Base-by-base conservation (phyloP, 2,797 vertebrate species). In the Telmatherina bonti region DNA sequence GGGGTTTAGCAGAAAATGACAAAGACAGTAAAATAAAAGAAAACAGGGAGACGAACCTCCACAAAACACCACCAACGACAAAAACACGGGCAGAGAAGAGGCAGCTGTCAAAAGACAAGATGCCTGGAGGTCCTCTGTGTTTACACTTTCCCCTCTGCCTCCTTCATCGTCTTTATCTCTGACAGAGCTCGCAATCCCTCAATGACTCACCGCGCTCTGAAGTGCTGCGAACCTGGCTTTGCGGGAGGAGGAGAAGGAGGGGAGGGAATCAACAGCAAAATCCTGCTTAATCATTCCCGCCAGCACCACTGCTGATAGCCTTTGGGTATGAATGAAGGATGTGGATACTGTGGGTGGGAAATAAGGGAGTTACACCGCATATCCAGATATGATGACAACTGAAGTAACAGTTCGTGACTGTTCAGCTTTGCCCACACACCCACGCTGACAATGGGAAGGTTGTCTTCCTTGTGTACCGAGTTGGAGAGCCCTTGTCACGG, bases 91-190 rank as follows among this genome's bases (percentile, higher is more conserved):
- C 49, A 79, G 74, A 54, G 64, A 74, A 55, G 78, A 81, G 64
- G 67, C 72, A 83, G 61, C 82, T 85, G 81, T 89, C 71, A 82
- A 29, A 75, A 74, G 74, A 73, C 71, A 55, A 76, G 76, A 69
- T 9, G 71, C 78, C 86, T 30, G 62, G 72, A 85, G 85, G 87
- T 83, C 82, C 35, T 79, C 54, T 66, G 63, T 78, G 86, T 87
- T 90, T 85, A 81, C 81, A 85, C 88, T 84, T 83, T 90, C 81
- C 85, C 70, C 82, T 71, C 77, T 82, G 73, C 53, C 78, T 79
- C 67, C 74, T 81, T 74, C 52, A 7, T 73, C 59, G 41, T 84
- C 78, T 86, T 87, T 87, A 88, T 86, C 84, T 85, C 49, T 78
- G 79, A 84, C 82, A 76, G 70, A 54, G 83, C 70, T 77, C 68